Percentiles rank a stretch among this genome's conserved stretches.
phyloP scores from a whole-genome alignment of 2,797 vertebrate genomes.

The Labeo calbasu region DNA sequence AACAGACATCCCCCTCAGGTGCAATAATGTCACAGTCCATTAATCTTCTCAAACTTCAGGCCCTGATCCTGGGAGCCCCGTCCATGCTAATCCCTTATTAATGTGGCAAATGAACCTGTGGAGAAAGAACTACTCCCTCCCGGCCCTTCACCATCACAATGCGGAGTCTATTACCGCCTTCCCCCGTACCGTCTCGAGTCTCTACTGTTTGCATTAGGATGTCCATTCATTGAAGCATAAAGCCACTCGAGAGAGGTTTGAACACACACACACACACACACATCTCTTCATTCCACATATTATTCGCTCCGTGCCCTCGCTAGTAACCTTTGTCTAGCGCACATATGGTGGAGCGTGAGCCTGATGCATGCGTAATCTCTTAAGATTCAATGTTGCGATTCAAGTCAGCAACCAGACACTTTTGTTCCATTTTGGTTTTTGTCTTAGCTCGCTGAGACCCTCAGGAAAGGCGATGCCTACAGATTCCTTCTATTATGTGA shows the following conservation, averaged over 20 bases:
- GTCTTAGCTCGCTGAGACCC: not conserved
- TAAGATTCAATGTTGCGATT: conserved; percentile 51
- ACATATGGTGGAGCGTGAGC: conserved; percentile 47
- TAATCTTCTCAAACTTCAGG: conserved; percentile 86
- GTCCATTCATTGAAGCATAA: conserved; percentile 75
- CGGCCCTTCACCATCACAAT: conserved; percentile 82
- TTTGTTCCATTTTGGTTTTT: conserved; percentile 29
- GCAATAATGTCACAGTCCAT: conserved; percentile 88
- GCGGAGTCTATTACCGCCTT: conserved; percentile 73
- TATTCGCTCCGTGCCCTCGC: conserved; percentile 50
- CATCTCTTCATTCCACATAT: conserved; percentile 33
- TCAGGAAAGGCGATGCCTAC: not conserved
- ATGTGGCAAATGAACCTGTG: conserved; percentile 83
- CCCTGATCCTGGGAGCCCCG: conserved; percentile 70
- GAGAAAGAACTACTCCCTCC: conserved; percentile 81
- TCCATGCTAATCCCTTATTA: conserved; percentile 86
- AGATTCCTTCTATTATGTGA: conserved; percentile 48
- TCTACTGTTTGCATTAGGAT: conserved; percentile 78
- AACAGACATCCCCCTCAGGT: conserved; percentile 85
- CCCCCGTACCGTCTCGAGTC: conserved; percentile 58
- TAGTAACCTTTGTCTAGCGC: conserved; percentile 53
- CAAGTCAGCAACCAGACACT: conserved; percentile 54
- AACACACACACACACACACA: conserved; percentile 30
- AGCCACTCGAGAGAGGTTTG: conserved; percentile 59
- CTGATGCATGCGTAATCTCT: conserved; percentile 42